These are phyloP conservation scores for Oncorhynchus nerka DNA, from an alignment of 2,113 vertebrate genomes.

Conservation along the genomic window DNA sequence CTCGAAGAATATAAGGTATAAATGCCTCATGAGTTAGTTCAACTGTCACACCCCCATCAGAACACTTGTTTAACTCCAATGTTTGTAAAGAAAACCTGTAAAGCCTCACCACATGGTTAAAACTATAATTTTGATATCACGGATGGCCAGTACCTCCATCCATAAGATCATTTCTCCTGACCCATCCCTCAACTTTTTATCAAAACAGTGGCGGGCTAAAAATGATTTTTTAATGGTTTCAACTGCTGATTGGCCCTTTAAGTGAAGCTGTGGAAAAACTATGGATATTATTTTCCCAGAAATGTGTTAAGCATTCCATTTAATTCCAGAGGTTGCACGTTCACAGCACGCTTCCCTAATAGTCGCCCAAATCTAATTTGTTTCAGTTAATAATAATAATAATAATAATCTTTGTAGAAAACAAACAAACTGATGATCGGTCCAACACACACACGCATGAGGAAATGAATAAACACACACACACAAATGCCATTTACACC, in stretches of 20 bases:
- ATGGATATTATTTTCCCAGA: slow-evolving; percentile 1
- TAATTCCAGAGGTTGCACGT: slow-evolving; percentile 1
- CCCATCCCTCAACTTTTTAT: background rate
- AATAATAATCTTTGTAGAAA: slow-evolving; percentile 3
- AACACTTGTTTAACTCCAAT: too few species aligned
- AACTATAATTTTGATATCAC: too few species aligned
- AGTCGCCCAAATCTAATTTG: slow-evolving; percentile 34
- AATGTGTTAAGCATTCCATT: slow-evolving; percentile 5
- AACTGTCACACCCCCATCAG: too few species aligned
- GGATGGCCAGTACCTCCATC: too few species aligned
- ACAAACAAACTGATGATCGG: background rate
- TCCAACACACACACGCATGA: background rate
- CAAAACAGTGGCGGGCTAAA: too few species aligned
- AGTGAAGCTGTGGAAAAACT: background rate
- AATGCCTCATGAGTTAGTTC: too few species aligned
- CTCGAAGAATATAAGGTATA: too few species aligned
- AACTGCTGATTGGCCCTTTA: background rate
- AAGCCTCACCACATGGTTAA: too few species aligned
- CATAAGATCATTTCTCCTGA: background rate
- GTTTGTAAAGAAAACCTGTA: too few species aligned
- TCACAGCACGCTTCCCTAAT: slow-evolving; percentile 19
- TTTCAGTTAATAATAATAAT: slow-evolving; percentile 29
- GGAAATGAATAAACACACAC: background rate
- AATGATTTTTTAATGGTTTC: too few species aligned
- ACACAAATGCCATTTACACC: background rate